Percentiles rank a stretch among this genome's conserved stretches.
Evolutionary conservation across 2,113 vertebrate genomes (phyloP).

Genomic region (Tretioscincus oriximinensis): DNA sequence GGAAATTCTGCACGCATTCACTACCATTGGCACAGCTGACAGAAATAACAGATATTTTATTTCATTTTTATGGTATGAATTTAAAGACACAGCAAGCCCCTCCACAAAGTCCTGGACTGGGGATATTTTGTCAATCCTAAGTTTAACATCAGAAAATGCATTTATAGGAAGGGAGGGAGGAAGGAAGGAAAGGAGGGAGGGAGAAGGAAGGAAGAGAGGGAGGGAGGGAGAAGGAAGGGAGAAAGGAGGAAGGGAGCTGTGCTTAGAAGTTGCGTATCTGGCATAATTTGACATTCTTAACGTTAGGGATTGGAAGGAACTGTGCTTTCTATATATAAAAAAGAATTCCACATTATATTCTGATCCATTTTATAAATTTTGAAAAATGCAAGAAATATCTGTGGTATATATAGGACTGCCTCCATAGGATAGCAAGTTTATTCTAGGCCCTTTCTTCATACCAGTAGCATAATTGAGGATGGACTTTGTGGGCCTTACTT

Average conservation of each 20-base stretch:
- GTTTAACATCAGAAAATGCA: background rate
- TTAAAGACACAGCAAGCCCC: slow-evolving; percentile 45
- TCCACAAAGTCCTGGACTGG: background rate
- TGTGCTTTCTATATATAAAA: background rate
- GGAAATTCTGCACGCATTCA: slow-evolving; percentile 66
- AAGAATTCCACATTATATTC: background rate
- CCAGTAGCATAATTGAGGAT: too few species aligned
- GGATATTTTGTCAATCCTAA: slow-evolving; percentile 20
- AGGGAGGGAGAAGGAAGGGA: too few species aligned
- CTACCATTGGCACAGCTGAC: slow-evolving; percentile 62
- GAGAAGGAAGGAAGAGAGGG: too few species aligned
- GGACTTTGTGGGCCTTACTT: too few species aligned
- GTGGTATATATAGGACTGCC: too few species aligned
- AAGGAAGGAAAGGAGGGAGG: too few species aligned
- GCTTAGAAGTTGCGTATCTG: background rate
- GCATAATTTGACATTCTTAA: background rate
- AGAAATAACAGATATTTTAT: slow-evolving; percentile 64
- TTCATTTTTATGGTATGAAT: slow-evolving; percentile 65
- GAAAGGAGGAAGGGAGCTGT: background rate
- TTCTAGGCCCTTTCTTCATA: too few species aligned
- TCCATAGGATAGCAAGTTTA: too few species aligned
- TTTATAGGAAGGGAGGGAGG: background rate
- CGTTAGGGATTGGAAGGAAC: background rate
- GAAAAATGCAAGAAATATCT: too few species aligned
- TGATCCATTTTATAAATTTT: too few species aligned